A percentile compares a stretch with the other conserved stretches of the same genome.
phyloP scores from a whole-genome alignment of 2,888 invertebrate species.

The Mystacides longicornis region DNA sequence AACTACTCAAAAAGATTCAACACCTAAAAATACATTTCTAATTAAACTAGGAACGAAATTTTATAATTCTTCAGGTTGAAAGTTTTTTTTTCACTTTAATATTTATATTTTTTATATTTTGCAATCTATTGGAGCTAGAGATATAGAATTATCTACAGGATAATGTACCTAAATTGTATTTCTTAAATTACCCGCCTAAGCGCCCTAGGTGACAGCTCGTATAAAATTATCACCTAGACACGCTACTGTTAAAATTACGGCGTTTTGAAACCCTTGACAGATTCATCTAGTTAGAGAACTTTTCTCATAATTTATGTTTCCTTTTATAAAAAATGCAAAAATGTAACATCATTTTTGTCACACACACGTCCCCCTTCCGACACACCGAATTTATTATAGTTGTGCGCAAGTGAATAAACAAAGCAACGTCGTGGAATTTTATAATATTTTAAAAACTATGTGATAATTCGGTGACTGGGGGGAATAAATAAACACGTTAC shows the following conservation, averaged over 20 bases:
- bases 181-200: no score
- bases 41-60: no score
- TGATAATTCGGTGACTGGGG: neutral
- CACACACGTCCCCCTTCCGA: neutral
- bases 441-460: neutral
- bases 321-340: neutral
- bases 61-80: no score
- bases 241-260: neutral
- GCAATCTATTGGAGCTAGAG: no score
- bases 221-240: neutral
- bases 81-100: no score
- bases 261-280: no score
- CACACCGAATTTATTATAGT: neutral
- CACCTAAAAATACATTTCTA: no score
- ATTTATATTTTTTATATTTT: no score
- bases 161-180: no score
- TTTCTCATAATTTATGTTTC: conserved; percentile 1
- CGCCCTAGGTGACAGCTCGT: neutral
- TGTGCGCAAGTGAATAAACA: neutral
- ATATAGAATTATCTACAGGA: no score
- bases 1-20: no score
- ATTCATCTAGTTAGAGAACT: no score
- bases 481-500: neutral
- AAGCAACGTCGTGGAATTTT: neutral
- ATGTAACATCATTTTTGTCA: neutral